Base-by-base conservation (phyloP, 2,888 invertebrate genomes). In the Molorchus minor region DNA sequence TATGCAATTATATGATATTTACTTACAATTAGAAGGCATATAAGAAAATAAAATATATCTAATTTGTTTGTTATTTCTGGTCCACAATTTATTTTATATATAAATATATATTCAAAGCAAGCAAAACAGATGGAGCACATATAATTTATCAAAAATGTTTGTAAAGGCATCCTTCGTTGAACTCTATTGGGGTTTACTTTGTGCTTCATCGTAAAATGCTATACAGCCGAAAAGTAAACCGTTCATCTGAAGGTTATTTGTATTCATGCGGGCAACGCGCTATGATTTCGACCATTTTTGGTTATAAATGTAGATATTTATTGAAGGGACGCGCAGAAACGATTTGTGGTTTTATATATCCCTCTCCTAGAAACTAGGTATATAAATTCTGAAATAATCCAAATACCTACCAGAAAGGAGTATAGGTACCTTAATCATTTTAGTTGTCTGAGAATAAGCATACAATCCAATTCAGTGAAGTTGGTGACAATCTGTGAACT, bases 241-340 rank as follows among this genome's bases (percentile, higher is more conserved):
- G 52, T 19, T 53, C 51, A 47, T 60, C 59, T 35, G 52, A 53
- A 58, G 55, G 47, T 46, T 45, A 54, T 62, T 62, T 60, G 62
- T 62, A 60, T 65, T 62, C 65, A 56, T 56, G 33, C 35, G 41
- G 49, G 56, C 10, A 19, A 58, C 53, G 45, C 29, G 57, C 60
- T 62, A 58, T 60, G 49, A 56, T 65, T 62, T 62, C 54, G 19
- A 12, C 40, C 45, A 54, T 61, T 61, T 61, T 56, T 49, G 61
- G 35, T 41, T 61, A 61, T 58, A 58, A 58, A 58, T 56, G 46
- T 46, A 16, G 45, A 21, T 46, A 51, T 61, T 58, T 54, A 51
- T 61, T 53, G 49, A 29, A 29, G 29, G 10, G 35, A 29, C 41
- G 25, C n/a, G 30, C 7, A 46, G n/a, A 25, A 57, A 43, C 15